Evolutionary conservation across 2,113 vertebrate genomes (phyloP), one percentile per base, ranked within the genome.

Genomic region (Campylomormyrus tamandua): DNA sequence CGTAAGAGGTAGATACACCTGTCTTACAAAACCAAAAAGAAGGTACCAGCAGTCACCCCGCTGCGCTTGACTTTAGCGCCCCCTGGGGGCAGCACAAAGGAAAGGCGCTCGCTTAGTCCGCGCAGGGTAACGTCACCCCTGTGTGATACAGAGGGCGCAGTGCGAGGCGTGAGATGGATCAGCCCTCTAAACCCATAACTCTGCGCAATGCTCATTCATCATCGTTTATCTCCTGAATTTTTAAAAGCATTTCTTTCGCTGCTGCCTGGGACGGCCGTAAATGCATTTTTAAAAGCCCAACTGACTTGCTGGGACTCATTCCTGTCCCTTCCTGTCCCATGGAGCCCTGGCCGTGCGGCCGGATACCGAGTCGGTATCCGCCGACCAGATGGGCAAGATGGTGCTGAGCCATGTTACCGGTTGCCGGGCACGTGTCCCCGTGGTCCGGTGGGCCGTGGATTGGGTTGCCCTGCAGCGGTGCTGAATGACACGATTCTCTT

Each of bases 401-500:
- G 31, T 80, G 74, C 74, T 39, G 35, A 39, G 74, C 74, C 74
- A 42, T 80, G 74, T 80, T 35, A 80, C 15, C 89, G 87, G 83
- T 84, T 77, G 50, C 48, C 85, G 35, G 89, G 58, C 84, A 91
- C 87, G 48, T n/a, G 87, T 56, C 88, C 49, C 62, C 91, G 91
- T 89, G 92, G 90, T 87, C 88, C 52, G 48, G 45, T 45, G 52
- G 80, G 62, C 58, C 49, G 50, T 90, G 77, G 93, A 93, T 93
- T 90, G 49, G 53, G 90, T 93, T 93, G 90, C 92, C 90, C 88
- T 21, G 39, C 62, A 91, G 27, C 77, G 91, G 92, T 91, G 90
- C 93, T 62, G 90, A 91, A 88, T 92, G 90, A 92, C 91, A 90
- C 92, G 92, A 91, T 93, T 91, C 93, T 92, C 88, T 93, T 93